A percentile compares a stretch with the other conserved stretches of the same genome.
Conservation (phyloP, 2,113 vertebrate genomes). For the Gopherus evgoodei region DNA sequence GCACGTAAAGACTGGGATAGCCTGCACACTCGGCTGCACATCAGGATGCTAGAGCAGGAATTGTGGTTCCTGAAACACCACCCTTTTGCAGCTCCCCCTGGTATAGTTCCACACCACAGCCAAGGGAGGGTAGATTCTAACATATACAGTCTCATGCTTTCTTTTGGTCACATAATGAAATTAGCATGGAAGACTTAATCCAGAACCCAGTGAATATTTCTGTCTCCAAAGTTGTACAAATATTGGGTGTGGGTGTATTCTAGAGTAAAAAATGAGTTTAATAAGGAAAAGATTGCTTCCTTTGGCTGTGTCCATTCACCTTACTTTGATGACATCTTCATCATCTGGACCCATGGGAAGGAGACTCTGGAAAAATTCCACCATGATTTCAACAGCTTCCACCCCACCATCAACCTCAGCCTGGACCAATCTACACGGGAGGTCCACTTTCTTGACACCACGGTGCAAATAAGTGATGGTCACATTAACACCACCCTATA, state of each 20-base stretch:
- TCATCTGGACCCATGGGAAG: too few relatives aligned
- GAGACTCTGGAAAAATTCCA: too few relatives aligned
- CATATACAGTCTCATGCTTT: slow-evolving; percentile 1
- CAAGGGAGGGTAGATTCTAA: background rate
- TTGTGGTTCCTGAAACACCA: background rate
- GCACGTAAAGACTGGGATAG: fast-evolving
- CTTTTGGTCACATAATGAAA: slow-evolving; percentile 56
- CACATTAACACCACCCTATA: too few relatives aligned
- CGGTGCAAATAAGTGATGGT: too few relatives aligned
- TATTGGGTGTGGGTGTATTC: background rate
- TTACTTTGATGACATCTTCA: too few relatives aligned
- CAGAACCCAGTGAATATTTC: background rate
- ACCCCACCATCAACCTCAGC: too few relatives aligned
- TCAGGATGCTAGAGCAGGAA: background rate
- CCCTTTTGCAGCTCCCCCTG: background rate
- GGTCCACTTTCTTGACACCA: too few relatives aligned
- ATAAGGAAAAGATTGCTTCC: background rate
- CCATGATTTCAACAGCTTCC: too few relatives aligned
- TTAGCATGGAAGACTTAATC: slow-evolving; percentile 42
- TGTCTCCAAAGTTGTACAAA: background rate
- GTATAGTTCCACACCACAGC: background rate
- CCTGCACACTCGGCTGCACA: fast-evolving
- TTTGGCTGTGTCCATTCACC: background rate
- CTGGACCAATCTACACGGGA: too few relatives aligned
- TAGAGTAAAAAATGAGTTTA: background rate